These are phyloP conservation scores for Anarrhichthys ocellatus DNA, from an alignment of 2,113 vertebrate genomes.

Conservation along the genomic window DNA sequence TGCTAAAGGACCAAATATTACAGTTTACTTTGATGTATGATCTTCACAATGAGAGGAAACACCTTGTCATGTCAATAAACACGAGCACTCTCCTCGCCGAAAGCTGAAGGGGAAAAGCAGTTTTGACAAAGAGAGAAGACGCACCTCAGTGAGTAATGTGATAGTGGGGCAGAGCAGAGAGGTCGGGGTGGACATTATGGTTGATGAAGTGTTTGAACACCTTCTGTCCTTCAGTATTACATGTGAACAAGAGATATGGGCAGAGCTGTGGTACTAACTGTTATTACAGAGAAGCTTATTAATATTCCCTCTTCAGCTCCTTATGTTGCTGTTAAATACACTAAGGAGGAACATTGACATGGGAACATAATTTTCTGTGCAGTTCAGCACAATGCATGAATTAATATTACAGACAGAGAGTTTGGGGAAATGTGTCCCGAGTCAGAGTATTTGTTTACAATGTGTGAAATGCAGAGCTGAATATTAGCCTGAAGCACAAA, in stretches of 20 bases:
- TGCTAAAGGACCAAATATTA: background rate
- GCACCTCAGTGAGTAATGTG: slow-evolving; percentile 16
- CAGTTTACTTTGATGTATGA: background rate
- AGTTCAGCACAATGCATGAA: slow-evolving; percentile 40
- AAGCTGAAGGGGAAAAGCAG: slow-evolving; percentile 12
- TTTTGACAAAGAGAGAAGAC: background rate
- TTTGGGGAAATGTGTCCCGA: slow-evolving; percentile 32
- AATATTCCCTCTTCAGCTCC: slow-evolving; percentile 11
- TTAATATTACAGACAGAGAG: slow-evolving; percentile 24
- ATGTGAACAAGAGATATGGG: slow-evolving; percentile 26
- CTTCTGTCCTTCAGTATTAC: slow-evolving; percentile 22
- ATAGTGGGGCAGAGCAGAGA: background rate
- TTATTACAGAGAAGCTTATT: slow-evolving; percentile 10
- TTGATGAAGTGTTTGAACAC: slow-evolving; percentile 21
- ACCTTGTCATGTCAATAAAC: background rate
- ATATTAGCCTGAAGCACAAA: slow-evolving; percentile 27
- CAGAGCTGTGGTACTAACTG: background rate
- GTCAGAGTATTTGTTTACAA: slow-evolving; percentile 42
- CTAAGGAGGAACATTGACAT: background rate
- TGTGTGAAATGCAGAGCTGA: slow-evolving; percentile 29
- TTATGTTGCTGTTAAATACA: slow-evolving; percentile 24
- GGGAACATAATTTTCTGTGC: slow-evolving; percentile 11
- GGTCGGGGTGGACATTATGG: slow-evolving; percentile 9
- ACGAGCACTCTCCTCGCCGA: background rate
- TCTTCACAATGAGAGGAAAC: background rate